Percentiles rank a stretch among this genome's conserved stretches.
These are phyloP conservation scores for Cyrtodaria siliqua DNA, from an alignment of 2,888 invertebrate genomes.

Conservation along the genomic window DNA sequence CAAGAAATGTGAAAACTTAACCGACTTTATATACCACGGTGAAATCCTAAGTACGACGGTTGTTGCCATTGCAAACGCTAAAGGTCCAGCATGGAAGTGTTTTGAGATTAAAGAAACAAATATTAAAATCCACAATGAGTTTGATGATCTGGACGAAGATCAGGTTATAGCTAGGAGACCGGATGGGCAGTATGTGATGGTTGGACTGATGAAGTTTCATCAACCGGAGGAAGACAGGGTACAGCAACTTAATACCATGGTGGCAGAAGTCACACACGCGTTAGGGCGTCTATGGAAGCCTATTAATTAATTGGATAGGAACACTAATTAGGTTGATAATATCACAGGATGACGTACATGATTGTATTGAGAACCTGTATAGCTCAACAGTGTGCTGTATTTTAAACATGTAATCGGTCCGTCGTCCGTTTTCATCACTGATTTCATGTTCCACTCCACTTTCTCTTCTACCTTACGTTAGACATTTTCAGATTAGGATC, in stretches of 20 bases:
- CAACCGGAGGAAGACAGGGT: conserved; percentile 46
- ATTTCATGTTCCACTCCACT: too few species aligned
- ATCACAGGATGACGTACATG: too few species aligned
- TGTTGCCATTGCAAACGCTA: conserved; percentile 61
- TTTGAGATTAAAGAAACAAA: conserved; percentile 70
- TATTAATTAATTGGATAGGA: background rate
- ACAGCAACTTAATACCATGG: conserved; percentile 23
- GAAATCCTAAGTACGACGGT: conserved; percentile 64
- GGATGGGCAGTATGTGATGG: conserved; percentile 63
- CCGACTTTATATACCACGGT: conserved; percentile 72
- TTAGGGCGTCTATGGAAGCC: conserved; percentile 55
- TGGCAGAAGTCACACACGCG: conserved; percentile 33
- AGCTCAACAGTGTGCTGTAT: too few species aligned
- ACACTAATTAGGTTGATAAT: too few species aligned
- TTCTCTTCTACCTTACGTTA: too few species aligned
- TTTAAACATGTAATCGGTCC: too few species aligned
- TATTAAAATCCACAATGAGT: conserved; percentile 56
- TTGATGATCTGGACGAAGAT: conserved; percentile 68
- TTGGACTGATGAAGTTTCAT: conserved; percentile 57
- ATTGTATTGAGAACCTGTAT: too few species aligned
- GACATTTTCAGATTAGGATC: too few species aligned
- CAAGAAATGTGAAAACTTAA: conserved; percentile 59
- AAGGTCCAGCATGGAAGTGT: conserved; percentile 57
- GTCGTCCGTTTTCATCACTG: too few species aligned
- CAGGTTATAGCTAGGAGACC: conserved; percentile 65